Conservation (phyloP, 1,140 invertebrate species). For the Bombus superbus region DNA sequence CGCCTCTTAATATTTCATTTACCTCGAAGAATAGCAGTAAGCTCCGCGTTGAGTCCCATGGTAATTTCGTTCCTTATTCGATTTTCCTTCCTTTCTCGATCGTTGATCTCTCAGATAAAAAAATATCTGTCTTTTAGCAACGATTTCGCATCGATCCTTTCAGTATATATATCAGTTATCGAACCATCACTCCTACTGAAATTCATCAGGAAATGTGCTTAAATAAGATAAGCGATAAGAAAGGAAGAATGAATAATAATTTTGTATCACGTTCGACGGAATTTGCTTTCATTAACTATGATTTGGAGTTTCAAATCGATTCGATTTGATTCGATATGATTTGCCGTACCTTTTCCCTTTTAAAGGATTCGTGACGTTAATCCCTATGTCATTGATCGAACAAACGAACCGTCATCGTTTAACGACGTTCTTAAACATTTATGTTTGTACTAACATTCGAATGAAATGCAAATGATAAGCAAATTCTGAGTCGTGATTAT, state of each 20-base stretch:
- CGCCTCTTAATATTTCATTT: background rate
- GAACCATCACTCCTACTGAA: background rate
- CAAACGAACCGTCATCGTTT: background rate
- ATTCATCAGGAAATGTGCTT: background rate
- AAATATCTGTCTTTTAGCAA: background rate
- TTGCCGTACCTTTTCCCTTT: background rate
- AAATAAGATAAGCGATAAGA: background rate
- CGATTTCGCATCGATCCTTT: background rate
- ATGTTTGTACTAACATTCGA: background rate
- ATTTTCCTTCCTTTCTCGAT: background rate
- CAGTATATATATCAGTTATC: background rate
- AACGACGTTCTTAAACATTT: background rate
- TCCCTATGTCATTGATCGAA: background rate
- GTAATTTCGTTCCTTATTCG: background rate
- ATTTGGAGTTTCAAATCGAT: background rate
- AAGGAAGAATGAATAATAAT: background rate
- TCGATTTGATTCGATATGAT: background rate
- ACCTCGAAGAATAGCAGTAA: constrained; percentile 58
- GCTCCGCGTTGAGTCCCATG: constrained; percentile 51
- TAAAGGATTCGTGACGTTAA: background rate
- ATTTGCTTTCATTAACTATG: background rate
- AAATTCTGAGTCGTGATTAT: background rate
- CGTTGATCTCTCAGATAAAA: background rate
- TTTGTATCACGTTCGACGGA: background rate
- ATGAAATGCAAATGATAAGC: background rate